Base-by-base conservation (phyloP, 2,113 vertebrate genomes). In the Gallinago media region DNA sequence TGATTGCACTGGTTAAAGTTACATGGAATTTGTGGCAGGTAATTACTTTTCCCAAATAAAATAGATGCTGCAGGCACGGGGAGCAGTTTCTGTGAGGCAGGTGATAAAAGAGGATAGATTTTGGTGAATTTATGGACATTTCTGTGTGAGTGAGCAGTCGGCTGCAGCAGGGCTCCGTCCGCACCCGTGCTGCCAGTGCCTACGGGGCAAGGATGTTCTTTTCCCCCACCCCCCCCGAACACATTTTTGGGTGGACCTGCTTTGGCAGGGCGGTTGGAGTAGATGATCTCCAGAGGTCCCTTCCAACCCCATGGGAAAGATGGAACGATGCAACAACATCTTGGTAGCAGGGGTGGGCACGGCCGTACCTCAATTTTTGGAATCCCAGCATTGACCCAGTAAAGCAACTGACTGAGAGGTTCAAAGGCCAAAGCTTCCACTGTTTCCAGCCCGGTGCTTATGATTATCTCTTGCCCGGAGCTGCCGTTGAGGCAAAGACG, bases 391-490 rank as follows among this genome's bases (percentile, higher is more conserved):
- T 99, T 99, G 49, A 99, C 99, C 99, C 99, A 99, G 97, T 99
- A 99, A 3, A 99, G 98, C 91, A 99, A 95, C 77, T 98, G 98
- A 92, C 99, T 99, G 95, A 99, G 97, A 56, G 99, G 98, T 88
- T 99, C 99, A 63, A 99, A 99, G 67, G 99, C 98, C 97, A 99
- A 97, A 15, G 99, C 99, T 94, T 99, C 99, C 32, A 99, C 99
- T 0, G 99, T 99, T 96, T 99, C 98, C 94, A 99, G 83, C 61
- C 98, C 99, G 1, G 98, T 99, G 92, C 95, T 98, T 55, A 99
- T 95, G 11, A 99, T 98, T 21, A 99, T 98, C 88, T 99, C 99
- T 94, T 99, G 99, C 31, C 99, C 99, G 0, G 99, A 98, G 91
- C 98, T 99, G 85, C 99, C 99, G 0, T 99, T 99, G 88, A 99